Conservation (phyloP, 2,797 vertebrate species). For the Acanthurus lineatus region DNA sequence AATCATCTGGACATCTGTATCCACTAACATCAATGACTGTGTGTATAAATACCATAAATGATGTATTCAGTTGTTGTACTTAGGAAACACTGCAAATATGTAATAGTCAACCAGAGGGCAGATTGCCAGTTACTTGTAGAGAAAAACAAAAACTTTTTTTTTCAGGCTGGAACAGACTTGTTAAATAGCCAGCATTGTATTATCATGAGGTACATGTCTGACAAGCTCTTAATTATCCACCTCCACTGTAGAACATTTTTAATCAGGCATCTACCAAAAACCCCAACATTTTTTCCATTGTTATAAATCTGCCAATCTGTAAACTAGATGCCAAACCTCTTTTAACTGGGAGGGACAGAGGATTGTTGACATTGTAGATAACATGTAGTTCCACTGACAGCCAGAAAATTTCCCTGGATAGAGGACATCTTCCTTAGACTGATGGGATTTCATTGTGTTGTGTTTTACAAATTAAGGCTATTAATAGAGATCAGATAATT, state of each 20-base stretch:
- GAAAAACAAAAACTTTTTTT: neutral
- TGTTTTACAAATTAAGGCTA: conserved; percentile 15
- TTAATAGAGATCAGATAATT: conserved; percentile 38
- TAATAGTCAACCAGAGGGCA: neutral
- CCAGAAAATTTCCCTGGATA: neutral
- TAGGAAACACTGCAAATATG: neutral
- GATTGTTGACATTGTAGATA: neutral
- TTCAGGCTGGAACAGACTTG: neutral
- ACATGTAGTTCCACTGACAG: neutral
- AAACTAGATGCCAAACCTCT: neutral
- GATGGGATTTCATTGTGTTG: neutral
- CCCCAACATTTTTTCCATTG: neutral
- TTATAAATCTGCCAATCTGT: neutral
- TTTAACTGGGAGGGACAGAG: neutral
- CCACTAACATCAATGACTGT: neutral
- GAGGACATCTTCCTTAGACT: neutral
- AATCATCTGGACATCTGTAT: neutral
- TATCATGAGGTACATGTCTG: neutral
- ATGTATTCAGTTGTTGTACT: neutral
- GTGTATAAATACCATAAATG: too few species aligned
- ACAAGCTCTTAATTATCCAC: conserved; percentile 13
- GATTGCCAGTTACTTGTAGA: neutral
- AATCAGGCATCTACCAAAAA: conserved; percentile 3
- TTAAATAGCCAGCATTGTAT: neutral
- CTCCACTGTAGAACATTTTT: conserved; percentile 5